These are phyloP conservation scores for Palaemon carinicauda DNA, from an alignment of 1,140 invertebrate species.

Conservation along the genomic window DNA sequence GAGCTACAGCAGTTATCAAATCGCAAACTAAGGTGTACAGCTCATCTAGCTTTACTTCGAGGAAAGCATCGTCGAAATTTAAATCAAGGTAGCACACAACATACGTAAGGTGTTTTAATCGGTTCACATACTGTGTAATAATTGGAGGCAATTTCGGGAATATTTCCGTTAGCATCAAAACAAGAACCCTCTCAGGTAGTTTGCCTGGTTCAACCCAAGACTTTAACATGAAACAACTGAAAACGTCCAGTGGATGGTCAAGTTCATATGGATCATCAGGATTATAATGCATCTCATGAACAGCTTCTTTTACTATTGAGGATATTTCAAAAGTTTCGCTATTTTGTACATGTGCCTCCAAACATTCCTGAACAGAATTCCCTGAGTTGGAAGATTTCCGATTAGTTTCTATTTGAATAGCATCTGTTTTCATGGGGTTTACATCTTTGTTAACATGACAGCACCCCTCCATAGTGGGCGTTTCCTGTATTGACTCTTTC, in stretches of 20 bases:
- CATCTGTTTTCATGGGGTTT: no score
- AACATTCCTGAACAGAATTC: neutral
- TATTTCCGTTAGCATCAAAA: slow-evolving; percentile 6
- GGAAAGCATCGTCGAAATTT: slow-evolving; percentile 9
- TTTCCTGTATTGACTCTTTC: no score
- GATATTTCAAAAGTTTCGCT: neutral
- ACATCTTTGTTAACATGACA: no score
- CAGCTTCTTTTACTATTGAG: neutral
- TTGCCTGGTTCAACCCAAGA: neutral
- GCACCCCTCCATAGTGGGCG: no score
- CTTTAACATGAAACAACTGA: neutral
- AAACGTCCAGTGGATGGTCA: no score
- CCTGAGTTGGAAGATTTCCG: neutral
- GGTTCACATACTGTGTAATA: neutral
- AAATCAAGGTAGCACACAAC: slow-evolving; percentile 23
- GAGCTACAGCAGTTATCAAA: neutral
- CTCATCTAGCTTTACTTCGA: neutral
- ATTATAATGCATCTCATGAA: neutral
- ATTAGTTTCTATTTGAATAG: no score
- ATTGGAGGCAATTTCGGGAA: slow-evolving; percentile 14
- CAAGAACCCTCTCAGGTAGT: slow-evolving; percentile 7
- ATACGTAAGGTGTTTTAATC: neutral
- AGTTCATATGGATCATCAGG: no score
- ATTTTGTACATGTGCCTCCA: no score
- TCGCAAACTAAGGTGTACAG: neutral